Percentiles rank a stretch among this genome's conserved stretches.
phyloP scores from a whole-genome alignment of 2,888 invertebrate genomes.

The Schrankia costaestrigalis region DNA sequence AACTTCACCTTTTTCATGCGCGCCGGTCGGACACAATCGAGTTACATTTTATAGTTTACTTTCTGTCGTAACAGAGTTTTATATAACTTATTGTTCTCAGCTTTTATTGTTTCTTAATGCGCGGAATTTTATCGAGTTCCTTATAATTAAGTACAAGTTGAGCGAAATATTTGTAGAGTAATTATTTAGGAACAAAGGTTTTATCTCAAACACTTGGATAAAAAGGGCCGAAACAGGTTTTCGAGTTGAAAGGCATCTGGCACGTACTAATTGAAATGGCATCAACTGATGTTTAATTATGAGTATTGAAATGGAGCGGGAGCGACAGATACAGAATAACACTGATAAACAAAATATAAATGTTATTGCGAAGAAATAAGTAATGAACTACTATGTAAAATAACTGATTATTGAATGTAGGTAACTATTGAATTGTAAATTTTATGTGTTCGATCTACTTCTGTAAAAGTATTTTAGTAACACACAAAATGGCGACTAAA shows the following conservation, averaged over 20 bases:
- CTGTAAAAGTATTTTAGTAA: too few species aligned
- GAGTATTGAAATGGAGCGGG: constrained; percentile 31
- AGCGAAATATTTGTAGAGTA: constrained; percentile 12
- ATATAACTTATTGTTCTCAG: constrained; percentile 38
- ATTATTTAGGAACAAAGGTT: constrained; percentile 58
- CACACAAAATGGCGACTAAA: too few species aligned
- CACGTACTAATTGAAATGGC: constrained; percentile 73
- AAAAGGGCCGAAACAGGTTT: constrained; percentile 71
- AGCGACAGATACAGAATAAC: constrained; percentile 14
- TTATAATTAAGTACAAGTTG: constrained; percentile 28
- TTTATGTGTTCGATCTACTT: too few species aligned
- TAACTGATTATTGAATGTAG: too few species aligned
- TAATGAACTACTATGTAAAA: too few species aligned
- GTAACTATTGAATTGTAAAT: too few species aligned
- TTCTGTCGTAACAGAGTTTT: constrained; percentile 44
- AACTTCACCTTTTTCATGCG: constrained; percentile 47
- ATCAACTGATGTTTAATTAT: constrained; percentile 62
- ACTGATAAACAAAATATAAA: not conserved
- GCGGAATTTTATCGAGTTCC: constrained; percentile 15
- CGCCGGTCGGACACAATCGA: constrained; percentile 37
- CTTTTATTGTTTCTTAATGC: constrained; percentile 28
- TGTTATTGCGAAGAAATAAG: not conserved
- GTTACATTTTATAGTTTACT: constrained; percentile 33
- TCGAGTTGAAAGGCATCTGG: constrained; percentile 68
- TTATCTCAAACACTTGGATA: constrained; percentile 44